phyloP scores from a whole-genome alignment of 37 sponge, comb jelly and placozoan genomes.

The Axinella damicornis region DNA sequence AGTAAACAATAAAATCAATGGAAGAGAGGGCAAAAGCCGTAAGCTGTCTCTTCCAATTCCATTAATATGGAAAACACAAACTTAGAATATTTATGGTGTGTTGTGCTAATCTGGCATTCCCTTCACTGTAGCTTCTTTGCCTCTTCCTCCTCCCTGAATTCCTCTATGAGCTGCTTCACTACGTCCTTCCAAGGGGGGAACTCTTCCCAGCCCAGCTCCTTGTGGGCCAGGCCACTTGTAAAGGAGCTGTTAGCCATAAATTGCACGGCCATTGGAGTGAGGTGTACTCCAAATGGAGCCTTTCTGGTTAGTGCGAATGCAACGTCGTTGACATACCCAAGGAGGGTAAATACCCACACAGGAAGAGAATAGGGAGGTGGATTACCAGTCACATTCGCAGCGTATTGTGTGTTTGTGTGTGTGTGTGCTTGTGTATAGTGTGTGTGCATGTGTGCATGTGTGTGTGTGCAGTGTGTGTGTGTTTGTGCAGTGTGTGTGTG shows the following conservation, averaged over 20 bases:
- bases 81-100: too few species aligned
- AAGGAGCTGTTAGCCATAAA: constrained; percentile 19
- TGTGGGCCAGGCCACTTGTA: constrained; percentile 6
- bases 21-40: too few species aligned
- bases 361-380: neutral
- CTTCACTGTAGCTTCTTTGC: neutral
- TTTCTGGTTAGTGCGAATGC: constrained; percentile 31
- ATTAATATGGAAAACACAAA: too few species aligned
- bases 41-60: too few species aligned
- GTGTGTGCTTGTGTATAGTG: too few species aligned
- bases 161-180: constrained; percentile 6
- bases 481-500: too few species aligned
- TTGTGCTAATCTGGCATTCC: too few species aligned
- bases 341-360: constrained; percentile 14
- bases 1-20: too few species aligned
- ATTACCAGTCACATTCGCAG: neutral
- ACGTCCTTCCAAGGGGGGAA: constrained; percentile 23
- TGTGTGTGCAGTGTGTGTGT: too few species aligned
- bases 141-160: neutral
- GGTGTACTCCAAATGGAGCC: neutral
- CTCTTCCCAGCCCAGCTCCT: constrained; percentile 58
- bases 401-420: too few species aligned
- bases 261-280: neutral
- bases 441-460: too few species aligned
- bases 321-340: constrained; percentile 26